Base-by-base conservation (phyloP, 1,140 invertebrate genomes). In the Daktulosphaira vitifoliae region DNA sequence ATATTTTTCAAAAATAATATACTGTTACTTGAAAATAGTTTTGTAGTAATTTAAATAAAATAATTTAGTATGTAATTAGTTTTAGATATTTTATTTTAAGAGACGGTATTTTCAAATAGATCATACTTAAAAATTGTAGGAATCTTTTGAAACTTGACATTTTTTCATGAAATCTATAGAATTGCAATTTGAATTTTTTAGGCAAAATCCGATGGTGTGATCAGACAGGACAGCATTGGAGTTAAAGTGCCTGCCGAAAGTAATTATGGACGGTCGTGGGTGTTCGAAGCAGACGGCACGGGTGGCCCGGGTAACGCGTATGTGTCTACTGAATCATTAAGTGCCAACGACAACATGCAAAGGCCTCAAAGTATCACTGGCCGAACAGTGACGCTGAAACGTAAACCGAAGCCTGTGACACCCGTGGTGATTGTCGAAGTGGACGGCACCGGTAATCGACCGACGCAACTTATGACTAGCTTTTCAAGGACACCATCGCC, bases 251-350 rank as follows among this genome's bases (percentile, higher is more conserved):
- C 54, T 15, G 42, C 54, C 38, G 54, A 62, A n/a, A 39, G 22
- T 33, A 46, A 76, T 49, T 78, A 77, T 67, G 72, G 75, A 11
- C 77, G 77, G 67, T 77, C 75, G 54, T 78, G 77, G 77, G 77
- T 78, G 15, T 78, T 76, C 69, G 76, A 75, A 39, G 66, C 72
- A n/a, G 74, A 66, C 48, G 75, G 76, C 76, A 76, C 74, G 38
- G 77, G 75, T 64, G 78, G 77, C 69, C 75, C 76, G 0, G 67
- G 51, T 46, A 74, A 74, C 15, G 70, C 76, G 13, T 78, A 76
- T 1, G 76, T 76, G 6, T 71, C 73, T 4, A 66, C 72, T 8
- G 67, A 74, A 20, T 77, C 76, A 0, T 73, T 71, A 7, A 75
- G 73, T 67, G 77, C 75, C 0, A 76, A 74, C 13, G 74, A 73